A percentile compares a stretch with the other conserved stretches of the same genome.
Conservation (phyloP, 2,888 invertebrate genomes). For the Chrysodeixis includens region DNA sequence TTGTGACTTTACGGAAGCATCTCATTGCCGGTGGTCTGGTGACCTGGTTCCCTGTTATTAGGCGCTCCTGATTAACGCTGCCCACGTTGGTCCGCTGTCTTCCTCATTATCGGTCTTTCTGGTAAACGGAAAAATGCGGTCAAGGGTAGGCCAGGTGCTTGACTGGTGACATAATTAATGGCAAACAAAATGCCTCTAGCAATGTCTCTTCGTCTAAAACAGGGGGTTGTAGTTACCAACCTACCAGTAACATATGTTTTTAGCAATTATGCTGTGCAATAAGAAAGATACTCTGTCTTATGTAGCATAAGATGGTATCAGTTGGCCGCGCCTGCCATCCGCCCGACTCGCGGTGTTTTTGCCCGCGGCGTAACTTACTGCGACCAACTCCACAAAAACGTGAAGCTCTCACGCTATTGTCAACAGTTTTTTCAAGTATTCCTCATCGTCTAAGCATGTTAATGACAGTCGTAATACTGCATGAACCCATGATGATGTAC, state of each 20-base stretch:
- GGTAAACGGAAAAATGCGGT: neutral
- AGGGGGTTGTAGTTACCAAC: no score
- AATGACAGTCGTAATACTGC: neutral
- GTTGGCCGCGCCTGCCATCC: neutral
- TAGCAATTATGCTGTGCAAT: no score
- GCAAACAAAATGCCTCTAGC: no score
- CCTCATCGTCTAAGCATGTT: neutral
- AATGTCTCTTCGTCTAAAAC: no score
- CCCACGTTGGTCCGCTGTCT: slow-evolving; percentile 1
- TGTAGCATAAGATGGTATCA: no score
- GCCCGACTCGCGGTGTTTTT: neutral
- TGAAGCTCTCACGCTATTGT: neutral
- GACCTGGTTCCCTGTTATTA: slow-evolving; percentile 6
- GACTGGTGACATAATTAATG: no score
- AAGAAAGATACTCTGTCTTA: no score
- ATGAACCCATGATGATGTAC: neutral
- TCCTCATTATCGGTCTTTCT: neutral
- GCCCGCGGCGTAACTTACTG: neutral
- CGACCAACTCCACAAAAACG: neutral
- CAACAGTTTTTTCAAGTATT: neutral
- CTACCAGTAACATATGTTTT: no score
- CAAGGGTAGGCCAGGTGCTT: neutral
- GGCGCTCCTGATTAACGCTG: neutral
- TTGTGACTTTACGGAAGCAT: neutral
- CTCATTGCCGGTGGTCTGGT: slow-evolving; percentile 6